Evolutionary conservation across 2,113 vertebrate species (phyloP), one percentile per base, ranked within the genome.

Genomic region (Tursiops truncatus): DNA sequence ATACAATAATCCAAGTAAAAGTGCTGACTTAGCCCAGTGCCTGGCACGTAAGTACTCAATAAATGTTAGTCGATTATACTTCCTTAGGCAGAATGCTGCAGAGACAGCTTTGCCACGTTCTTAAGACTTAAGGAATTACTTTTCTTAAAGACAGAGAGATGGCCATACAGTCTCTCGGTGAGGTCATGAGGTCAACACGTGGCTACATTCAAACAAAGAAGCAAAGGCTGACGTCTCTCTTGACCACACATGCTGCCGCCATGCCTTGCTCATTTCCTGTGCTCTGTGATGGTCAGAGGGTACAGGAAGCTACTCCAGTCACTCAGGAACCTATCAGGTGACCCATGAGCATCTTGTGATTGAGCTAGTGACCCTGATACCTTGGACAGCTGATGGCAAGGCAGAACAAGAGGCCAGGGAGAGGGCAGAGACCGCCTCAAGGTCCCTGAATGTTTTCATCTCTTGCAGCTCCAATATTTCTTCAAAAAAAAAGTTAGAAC

Each of bases 211-310:
- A 92, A 47, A 63, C 38, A 26, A 85, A 87, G 70, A 62, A n/a
- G 44, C 41, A 53, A 89, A 82, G 28, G 44, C 31, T 15, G 21
- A 25, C 0, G 5, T 62, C 44, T 50, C 71, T 70, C 50, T 50
- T 25, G 28, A 41, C 62, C 36, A 47, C 1, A 2, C 2, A 7
- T 0, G 18, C 47, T 3, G 47, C 38, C 62, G 0, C 33, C 28
- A 56, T 12, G 26, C 25, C 38, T 56, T 9, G 1, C 17, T 62
- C 41, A 36, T 17, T 13, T 26, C 67, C n/a, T 26, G 11, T 14
- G 60, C 60, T 67, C n/a, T 70, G 41, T 25, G 58, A 68, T 5
- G 8, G 44, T 67, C n/a, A 58, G 20, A 21, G 23, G 44, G 36
- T 93, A 23, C 20, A 15, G 14, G 8, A 38, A 80, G 10, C 71